Percentiles rank a stretch among this genome's conserved stretches.
Conservation (phyloP, 1,140 invertebrate species). For the Drosophila guanche region DNA sequence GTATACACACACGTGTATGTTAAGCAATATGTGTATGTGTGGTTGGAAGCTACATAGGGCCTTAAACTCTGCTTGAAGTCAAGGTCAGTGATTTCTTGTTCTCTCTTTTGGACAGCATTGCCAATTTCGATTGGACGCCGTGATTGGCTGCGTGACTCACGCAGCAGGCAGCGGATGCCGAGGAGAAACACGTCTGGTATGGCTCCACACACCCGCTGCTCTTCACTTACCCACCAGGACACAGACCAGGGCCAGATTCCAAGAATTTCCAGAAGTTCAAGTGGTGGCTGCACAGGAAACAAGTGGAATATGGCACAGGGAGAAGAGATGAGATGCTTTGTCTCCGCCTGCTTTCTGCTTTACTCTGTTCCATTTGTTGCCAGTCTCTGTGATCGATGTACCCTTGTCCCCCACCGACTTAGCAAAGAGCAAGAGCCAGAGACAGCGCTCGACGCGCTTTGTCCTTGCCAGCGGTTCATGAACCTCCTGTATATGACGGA, state of each 20-base stretch:
- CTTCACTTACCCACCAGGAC: too few species aligned
- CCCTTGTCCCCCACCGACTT: constrained; percentile 12
- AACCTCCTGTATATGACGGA: constrained; percentile 63
- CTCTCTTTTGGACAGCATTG: constrained; percentile 17
- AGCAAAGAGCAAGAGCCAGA: constrained; percentile 10
- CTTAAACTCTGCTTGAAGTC: constrained; percentile 82
- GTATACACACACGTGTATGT: constrained; percentile 10
- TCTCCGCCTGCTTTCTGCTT: background rate
- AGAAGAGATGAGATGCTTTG: constrained; percentile 2
- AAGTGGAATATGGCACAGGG: constrained; percentile 34
- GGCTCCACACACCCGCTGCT: too few species aligned
- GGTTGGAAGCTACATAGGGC: constrained; percentile 71
- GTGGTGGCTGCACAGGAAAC: constrained; percentile 22
- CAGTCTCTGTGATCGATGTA: constrained; percentile 65
- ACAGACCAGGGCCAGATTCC: constrained; percentile 5
- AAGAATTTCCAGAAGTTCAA: constrained; percentile 31
- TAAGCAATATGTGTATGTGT: constrained; percentile 20
- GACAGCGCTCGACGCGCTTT: constrained; percentile 13
- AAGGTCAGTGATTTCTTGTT: constrained; percentile 83
- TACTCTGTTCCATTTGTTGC: constrained; percentile 54
- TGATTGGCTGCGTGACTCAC: constrained; percentile 46
- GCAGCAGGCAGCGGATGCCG: constrained; percentile 12
- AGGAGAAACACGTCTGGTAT: too few species aligned
- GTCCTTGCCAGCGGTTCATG: constrained; percentile 79
- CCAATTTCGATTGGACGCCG: constrained; percentile 67